Evolutionary conservation across 1,140 invertebrate genomes (phyloP), one percentile per base, ranked within the genome.

Genomic region (Scaptomyza pallida): DNA sequence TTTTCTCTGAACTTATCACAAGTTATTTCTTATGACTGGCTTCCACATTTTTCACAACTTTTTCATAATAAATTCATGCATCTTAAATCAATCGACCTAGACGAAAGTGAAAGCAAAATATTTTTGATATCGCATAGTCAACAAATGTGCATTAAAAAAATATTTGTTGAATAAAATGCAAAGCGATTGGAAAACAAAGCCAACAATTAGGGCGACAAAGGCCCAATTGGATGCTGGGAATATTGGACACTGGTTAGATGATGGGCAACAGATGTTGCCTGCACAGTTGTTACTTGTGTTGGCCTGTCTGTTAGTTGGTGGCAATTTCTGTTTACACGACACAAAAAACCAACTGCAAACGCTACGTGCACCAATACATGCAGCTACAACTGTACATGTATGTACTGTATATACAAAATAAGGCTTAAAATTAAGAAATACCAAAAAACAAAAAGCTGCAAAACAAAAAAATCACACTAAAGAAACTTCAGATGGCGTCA

Each of bases 351-450:
- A 74, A 78, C 75, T 81, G 59, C 69, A 56, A 60, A 68, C 47
- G 35, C 55, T 51, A 35, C 48, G 47, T 64, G 61, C 55, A 52
- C 6, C 62, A 65, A 48, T 48, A 45, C 16, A 43, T 44, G 43
- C 9, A 37, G 40, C 33, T 26, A 17, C 15, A 37, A 15, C n/a
- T 4, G 8, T 15, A 54, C 8, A 30, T 12, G 9, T 17, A 33
- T n/a, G 26, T 47, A 70, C 45, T 17, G 43, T 4, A 67, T 41
- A 15, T 61, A 40, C 17, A 50, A 63, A 30, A 72, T 62, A 72
- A 77, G 62, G 35, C 45, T 56, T 82, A 63, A 82, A 82, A 81
- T 81, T 81, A 81, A 74, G 78, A 80, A 82, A 81, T 77, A 61
- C 54, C 15, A 57, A n/a, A 60, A 72, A 68, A 44, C 63, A 67